Evolutionary conservation across 2,888 invertebrate species (phyloP), one percentile per base, ranked within the genome.

Genomic region (Limnephilus lunatus): DNA sequence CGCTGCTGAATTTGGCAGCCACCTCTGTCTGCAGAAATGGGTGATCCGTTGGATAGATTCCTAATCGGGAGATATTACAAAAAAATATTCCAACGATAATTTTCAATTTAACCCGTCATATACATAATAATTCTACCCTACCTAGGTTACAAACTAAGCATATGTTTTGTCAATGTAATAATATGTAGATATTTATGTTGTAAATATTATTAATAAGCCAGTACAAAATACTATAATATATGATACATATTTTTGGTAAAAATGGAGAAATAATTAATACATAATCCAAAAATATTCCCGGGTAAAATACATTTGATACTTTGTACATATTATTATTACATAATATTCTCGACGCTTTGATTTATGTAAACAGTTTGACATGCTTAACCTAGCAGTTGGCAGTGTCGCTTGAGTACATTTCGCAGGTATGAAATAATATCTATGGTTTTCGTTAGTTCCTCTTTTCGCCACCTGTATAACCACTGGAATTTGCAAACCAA

Each of bases 201-300:
- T 90, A 90, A 30, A 83, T 90, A 90, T 39, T 85, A 85, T 53
- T 83, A 25, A 15, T 82, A 83, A 90, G 53, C 83, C 48, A 90
- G 90, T 90, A 90, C 90, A 90, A 90, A 89, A 90, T 90, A 82
- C 25, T 90, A 90, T 53, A 83, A 89, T 81, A 44, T 35, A 32
- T 15, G 30, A 89, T n/a, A 89, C 48, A 83, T 90, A 90, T 90
- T 90, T 90, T 90, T 90, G 90, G 90, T 90, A 83, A 89, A 68
- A n/a, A 68, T 81, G 81, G 68, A 68, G 68, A 68, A 68, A 25
- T 68, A n/a, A 68, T n/a, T 68, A 68, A 25, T 68, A n/a, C 19
- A 68, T 68, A 68, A 11, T 83, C 35, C 83, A 83, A 83, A n/a
- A 83, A 83, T 83, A 83, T 83, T 83, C 19, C 32, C 25, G 68